Evolutionary conservation across 2,113 vertebrate species (phyloP).

Genomic region (Chelonoidis abingdonii): DNA sequence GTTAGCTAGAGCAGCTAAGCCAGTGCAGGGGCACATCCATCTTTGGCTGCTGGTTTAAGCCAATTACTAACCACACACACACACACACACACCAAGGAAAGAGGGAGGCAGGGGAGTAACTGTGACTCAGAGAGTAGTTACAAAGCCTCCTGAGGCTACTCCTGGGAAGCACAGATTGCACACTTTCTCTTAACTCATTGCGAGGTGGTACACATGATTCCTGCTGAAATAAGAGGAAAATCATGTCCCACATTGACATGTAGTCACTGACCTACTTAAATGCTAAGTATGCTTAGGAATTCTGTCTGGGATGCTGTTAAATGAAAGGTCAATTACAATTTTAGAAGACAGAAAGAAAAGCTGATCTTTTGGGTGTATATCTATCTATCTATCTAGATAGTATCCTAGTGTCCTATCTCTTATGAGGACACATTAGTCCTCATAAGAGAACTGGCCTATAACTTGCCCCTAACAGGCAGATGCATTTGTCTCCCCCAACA

Average conservation of each 20-base stretch:
- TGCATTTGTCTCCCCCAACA: slow-evolving; percentile 8
- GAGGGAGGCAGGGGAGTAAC: slow-evolving; percentile 8
- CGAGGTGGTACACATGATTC: fast-evolving
- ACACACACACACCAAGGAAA: not conserved
- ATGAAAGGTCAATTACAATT: not conserved
- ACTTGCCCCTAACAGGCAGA: not conserved
- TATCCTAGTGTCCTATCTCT: too few species aligned
- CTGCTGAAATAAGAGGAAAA: not conserved
- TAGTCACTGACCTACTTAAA: not conserved
- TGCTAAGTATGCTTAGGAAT: fast-evolving
- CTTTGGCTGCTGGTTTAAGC: not conserved
- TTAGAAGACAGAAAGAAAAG: not conserved
- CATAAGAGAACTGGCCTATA: not conserved
- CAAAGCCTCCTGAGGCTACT: not conserved
- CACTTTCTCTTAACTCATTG: not conserved
- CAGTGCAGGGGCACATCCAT: not conserved
- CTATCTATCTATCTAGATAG: too few species aligned
- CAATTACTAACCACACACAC: slow-evolving; percentile 28
- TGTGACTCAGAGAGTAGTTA: not conserved
- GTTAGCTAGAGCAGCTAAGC: not conserved
- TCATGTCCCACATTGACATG: fast-evolving
- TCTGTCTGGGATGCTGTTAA: not conserved
- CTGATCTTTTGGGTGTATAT: not conserved
- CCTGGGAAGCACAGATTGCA: not conserved
- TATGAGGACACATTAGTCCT: not conserved